Percentiles rank a stretch among this genome's conserved stretches.
phyloP scores from a whole-genome alignment of 2,888 invertebrate genomes.

The Dromius quadrimaculatus region DNA sequence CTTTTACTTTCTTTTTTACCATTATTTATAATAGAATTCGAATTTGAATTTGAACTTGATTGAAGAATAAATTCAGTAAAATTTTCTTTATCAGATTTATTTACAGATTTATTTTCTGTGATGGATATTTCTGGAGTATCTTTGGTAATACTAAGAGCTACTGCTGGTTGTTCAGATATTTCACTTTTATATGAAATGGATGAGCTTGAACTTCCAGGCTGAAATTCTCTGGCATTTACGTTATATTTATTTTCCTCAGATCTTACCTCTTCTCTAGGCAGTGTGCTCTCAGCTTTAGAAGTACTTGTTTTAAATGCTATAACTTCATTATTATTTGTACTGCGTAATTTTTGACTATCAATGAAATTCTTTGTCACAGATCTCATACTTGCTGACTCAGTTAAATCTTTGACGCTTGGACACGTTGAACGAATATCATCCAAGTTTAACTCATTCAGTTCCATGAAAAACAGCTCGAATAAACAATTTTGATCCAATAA shows the following conservation, averaged over 20 bases:
- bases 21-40: not conserved
- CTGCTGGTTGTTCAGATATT: conserved; percentile 1
- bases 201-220: not conserved
- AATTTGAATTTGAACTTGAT: not conserved
- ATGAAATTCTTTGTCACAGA: not conserved
- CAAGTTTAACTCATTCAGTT: conserved; percentile 15
- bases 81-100: not conserved
- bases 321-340: not conserved
- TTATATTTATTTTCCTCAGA: not conserved
- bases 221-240: not conserved
- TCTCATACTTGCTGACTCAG: not conserved
- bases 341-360: not conserved
- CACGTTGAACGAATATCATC: not conserved
- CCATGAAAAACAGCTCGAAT: conserved; percentile 44
- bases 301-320: not conserved
- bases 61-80: not conserved
- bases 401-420: not conserved
- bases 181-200: not conserved
- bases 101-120: not conserved
- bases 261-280: not conserved
- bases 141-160: not conserved
- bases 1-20: not conserved
- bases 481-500: conserved; percentile 41
- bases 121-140: not conserved
- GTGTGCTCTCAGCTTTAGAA: not conserved